Conservation (phyloP, 2,797 vertebrate species). For the Anas bahamensis region DNA sequence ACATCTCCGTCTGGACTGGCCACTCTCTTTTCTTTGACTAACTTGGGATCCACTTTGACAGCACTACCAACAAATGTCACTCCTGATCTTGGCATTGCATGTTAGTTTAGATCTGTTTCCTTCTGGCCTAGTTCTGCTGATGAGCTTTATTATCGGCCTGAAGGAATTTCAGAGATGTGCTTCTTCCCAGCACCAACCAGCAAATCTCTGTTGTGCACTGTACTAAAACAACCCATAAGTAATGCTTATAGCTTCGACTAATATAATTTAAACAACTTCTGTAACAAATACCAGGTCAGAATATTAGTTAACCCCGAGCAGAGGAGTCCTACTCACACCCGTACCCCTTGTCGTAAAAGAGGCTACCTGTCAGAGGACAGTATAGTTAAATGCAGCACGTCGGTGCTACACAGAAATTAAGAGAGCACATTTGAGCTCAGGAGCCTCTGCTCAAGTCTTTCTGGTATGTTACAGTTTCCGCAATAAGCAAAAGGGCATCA, state of each 20-base stretch:
- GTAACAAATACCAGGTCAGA: not conserved
- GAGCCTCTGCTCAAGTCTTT: not conserved
- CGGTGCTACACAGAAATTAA: not conserved
- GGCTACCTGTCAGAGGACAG: not conserved
- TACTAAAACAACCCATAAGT: not conserved
- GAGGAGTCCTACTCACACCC: not conserved
- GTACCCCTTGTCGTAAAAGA: not conserved
- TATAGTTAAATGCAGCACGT: not conserved
- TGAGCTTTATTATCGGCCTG: not conserved
- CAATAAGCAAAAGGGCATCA: not conserved
- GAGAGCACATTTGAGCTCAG: not conserved
- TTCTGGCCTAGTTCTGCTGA: constrained; percentile 45
- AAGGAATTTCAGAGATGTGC: not conserved
- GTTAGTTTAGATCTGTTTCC: constrained; percentile 36
- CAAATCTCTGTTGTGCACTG: not conserved
- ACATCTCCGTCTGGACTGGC: not conserved
- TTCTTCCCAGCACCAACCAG: not conserved
- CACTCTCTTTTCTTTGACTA: not conserved
- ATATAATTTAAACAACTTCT: constrained; percentile 14
- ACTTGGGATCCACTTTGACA: constrained; percentile 36
- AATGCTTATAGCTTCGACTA: not conserved
- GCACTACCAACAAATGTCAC: constrained; percentile 44
- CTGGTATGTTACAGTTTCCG: not conserved
- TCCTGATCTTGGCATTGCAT: constrained; percentile 9
- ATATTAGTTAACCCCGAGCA: not conserved